phyloP scores from a whole-genome alignment of 1,140 invertebrate species.

The Tetramorium simillimum region DNA sequence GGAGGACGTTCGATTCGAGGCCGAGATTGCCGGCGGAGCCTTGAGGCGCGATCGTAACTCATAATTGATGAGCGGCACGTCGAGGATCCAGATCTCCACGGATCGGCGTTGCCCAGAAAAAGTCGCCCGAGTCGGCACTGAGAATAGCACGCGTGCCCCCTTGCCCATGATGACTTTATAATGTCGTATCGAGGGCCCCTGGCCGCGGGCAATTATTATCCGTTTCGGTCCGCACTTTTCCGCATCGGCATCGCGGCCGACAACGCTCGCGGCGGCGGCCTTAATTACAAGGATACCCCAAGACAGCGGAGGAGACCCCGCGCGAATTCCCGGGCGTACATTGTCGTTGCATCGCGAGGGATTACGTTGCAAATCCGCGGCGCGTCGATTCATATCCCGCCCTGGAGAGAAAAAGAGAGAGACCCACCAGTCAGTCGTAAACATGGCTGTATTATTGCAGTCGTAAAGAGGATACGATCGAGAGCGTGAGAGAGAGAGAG shows the following conservation, averaged over 20 bases:
- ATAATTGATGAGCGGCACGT: slow-evolving; percentile 62
- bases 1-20: slow-evolving; percentile 58
- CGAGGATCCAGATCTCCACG: slow-evolving; percentile 59
- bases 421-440: slow-evolving; percentile 33
- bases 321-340: slow-evolving; percentile 24
- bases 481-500: slow-evolving; percentile 14
- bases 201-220: slow-evolving; percentile 47
- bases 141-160: slow-evolving; percentile 51
- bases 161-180: slow-evolving; percentile 59
- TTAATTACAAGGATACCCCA: slow-evolving; percentile 55
- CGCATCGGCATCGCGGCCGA: slow-evolving; percentile 47
- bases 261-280: slow-evolving; percentile 41
- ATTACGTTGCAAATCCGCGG: slow-evolving; percentile 55
- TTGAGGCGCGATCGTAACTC: slow-evolving; percentile 63
- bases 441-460: slow-evolving; percentile 38
- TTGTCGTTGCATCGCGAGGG: slow-evolving; percentile 48
- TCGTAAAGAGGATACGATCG: slow-evolving; percentile 57
- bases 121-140: slow-evolving; percentile 18
- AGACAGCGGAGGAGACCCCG: not conserved
- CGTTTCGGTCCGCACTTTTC: slow-evolving; percentile 60
- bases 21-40: slow-evolving; percentile 54
- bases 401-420: not conserved
- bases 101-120: slow-evolving; percentile 45
- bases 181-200: slow-evolving; percentile 51
- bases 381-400: not conserved